phyloP scores from a whole-genome alignment of 2,797 vertebrate genomes.

The Dromococcyx pavoninus region DNA sequence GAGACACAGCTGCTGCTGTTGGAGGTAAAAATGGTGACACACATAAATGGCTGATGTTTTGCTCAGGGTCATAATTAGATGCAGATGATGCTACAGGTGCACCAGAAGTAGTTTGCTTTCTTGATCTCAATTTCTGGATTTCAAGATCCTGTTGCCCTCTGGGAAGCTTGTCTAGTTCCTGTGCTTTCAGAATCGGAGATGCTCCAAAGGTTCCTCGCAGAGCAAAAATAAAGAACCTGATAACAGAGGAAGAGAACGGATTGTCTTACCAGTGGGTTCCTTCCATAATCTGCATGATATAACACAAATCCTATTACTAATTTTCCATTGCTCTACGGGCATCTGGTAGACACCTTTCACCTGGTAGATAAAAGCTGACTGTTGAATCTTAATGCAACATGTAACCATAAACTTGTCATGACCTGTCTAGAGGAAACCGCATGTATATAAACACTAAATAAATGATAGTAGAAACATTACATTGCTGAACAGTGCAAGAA shows the following conservation, averaged over 20 bases:
- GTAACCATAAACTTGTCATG: neutral
- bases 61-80: neutral
- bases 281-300: neutral
- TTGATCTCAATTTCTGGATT: slow-evolving; percentile 82
- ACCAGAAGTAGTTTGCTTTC: neutral
- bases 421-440: neutral
- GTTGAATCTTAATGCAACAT: neutral
- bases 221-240: slow-evolving; percentile 85
- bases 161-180: slow-evolving; percentile 83
- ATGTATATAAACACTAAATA: neutral
- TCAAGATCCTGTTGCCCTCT: slow-evolving; percentile 71
- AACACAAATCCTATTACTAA: neutral
- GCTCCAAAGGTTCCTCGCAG: slow-evolving; percentile 82
- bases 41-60: neutral
- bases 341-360: neutral
- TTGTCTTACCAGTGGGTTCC: neutral
- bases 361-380: neutral
- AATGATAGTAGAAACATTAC: neutral
- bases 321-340: neutral
- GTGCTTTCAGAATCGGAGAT: slow-evolving; percentile 80
- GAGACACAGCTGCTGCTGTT: neutral
- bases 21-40: slow-evolving; percentile 5
- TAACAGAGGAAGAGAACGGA: neutral
- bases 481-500: neutral
- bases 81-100: neutral